phyloP scores from a whole-genome alignment of 2,888 invertebrate genomes.

The Chymomyza procnemis region DNA sequence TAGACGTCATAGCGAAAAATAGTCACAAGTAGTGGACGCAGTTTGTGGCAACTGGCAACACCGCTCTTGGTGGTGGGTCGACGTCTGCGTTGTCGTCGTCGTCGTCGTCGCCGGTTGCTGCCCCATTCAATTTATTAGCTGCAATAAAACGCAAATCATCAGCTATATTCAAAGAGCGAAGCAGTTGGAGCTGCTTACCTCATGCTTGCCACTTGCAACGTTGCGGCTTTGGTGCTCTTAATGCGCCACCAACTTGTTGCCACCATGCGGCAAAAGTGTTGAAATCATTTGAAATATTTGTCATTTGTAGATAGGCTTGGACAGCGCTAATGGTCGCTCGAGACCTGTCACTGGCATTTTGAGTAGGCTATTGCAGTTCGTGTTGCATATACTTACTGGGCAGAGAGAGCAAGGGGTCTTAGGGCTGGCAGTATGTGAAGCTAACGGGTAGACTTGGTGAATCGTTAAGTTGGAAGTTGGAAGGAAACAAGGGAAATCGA shows the following conservation, averaged over 20 bases:
- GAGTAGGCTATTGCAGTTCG: background rate
- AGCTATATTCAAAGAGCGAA: conserved; percentile 13
- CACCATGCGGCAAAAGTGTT: conserved; percentile 63
- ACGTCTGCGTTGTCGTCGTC: too few relatives aligned
- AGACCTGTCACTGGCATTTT: background rate
- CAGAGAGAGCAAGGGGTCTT: background rate
- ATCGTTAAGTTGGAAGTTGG: too few relatives aligned
- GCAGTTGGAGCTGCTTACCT: background rate
- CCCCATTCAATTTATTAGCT: conserved; percentile 69
- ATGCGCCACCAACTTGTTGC: background rate
- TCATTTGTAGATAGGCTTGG: conserved; percentile 61
- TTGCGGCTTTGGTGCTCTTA: background rate
- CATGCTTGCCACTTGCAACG: background rate
- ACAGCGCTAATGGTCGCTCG: conserved; percentile 3
- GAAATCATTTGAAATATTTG: conserved; percentile 75
- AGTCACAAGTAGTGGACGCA: background rate
- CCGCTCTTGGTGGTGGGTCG: conserved; percentile 58
- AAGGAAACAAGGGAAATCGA: too few relatives aligned
- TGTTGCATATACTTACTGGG: background rate
- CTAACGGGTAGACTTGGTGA: too few relatives aligned
- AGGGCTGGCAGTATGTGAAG: background rate
- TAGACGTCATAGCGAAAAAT: conserved; percentile 56
- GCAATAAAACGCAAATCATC: conserved; percentile 72
- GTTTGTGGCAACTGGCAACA: background rate
- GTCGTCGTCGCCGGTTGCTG: conserved; percentile 49